Evolutionary conservation across 2,888 invertebrate genomes (phyloP), one percentile per base, ranked within the genome.

Genomic region (Mythimna loreyi): DNA sequence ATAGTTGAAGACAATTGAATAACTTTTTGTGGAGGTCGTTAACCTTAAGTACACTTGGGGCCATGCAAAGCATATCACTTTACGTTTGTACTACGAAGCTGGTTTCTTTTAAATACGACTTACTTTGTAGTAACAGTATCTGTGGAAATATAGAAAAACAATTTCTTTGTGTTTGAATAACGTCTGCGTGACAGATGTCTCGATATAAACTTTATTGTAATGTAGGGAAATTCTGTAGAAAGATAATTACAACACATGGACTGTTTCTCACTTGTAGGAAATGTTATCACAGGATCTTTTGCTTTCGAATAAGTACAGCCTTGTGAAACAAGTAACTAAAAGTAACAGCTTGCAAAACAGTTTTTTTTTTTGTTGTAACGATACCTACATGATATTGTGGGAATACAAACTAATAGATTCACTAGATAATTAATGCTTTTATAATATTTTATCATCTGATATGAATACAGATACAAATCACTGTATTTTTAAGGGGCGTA

Each of bases 1-100:
- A 21, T n/a, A 56, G 45, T 53, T 53, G 13, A 73, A 72, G 65
- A 77, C 68, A 75, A 73, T 72, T 83, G 77, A 75, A 75, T 68
- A 73, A 56, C 47, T 76, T 79, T 74, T 65, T 58, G 67, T 70
- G 9, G 47, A 28, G 77, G 74, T 70, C 68, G 60, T 52, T 78
- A 56, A 78, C 72, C 74, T 58, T 8, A 16, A 43, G 67, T 72
- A 69, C 70, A 73, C 50, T 55, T 40, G 53, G 50, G 64, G 55
- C 45, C 70, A 67, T 43, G 53, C 67, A 78, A 73, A 74, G 30
- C 16, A 49, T 49, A 73, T 63, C 55, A 78, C 36, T 43, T 78
- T 60, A 63, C 56, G 23, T 56, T 62, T 67, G 33, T 55, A 52
- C 16, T 66, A 19, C 9, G 21, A 40, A 43, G 59, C 25, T 52